Evolutionary conservation across 2,797 vertebrate genomes (phyloP).

Genomic region (Synanceia verrucosa): DNA sequence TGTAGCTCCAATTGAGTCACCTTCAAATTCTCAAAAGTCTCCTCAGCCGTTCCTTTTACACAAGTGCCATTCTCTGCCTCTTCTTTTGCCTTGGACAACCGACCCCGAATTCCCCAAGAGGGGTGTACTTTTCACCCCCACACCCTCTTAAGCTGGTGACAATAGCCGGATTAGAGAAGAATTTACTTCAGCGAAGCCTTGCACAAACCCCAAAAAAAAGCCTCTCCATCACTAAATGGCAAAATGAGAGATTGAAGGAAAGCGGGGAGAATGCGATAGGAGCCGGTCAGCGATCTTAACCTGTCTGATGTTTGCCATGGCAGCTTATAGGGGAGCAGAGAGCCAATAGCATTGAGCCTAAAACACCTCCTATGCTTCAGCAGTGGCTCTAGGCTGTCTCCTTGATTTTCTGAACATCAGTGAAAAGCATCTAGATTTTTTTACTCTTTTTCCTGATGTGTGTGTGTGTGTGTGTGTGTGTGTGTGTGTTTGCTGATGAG

Average conservation of each 20-base stretch:
- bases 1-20: conserved; percentile 87
- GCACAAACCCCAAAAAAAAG: conserved; percentile 85
- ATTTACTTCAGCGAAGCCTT: conserved; percentile 92
- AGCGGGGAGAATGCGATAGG: conserved; percentile 95
- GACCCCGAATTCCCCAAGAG: conserved; percentile 88
- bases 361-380: conserved; percentile 77
- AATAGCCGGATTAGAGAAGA: conserved; percentile 98
- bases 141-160: conserved; percentile 96
- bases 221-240: conserved; percentile 85
- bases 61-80: conserved; percentile 73
- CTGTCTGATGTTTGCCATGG: conserved; percentile 92
- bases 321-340: conserved; percentile 61
- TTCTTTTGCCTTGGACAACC: conserved; percentile 69
- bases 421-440: conserved; percentile 58
- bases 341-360: conserved; percentile 84
- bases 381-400: conserved; percentile 80
- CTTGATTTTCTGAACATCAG: conserved; percentile 86
- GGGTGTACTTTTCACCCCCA: conserved; percentile 91
- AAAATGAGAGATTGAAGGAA: conserved; percentile 87
- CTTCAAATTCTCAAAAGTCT: conserved; percentile 86
- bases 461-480: conserved; percentile 61
- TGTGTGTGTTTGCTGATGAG: conserved; percentile 58
- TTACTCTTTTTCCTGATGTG: conserved; percentile 36
- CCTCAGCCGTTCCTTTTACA: conserved; percentile 85
- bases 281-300: conserved; percentile 92